Conservation (phyloP, 1,140 invertebrate species). For the Megalopta genalis region DNA sequence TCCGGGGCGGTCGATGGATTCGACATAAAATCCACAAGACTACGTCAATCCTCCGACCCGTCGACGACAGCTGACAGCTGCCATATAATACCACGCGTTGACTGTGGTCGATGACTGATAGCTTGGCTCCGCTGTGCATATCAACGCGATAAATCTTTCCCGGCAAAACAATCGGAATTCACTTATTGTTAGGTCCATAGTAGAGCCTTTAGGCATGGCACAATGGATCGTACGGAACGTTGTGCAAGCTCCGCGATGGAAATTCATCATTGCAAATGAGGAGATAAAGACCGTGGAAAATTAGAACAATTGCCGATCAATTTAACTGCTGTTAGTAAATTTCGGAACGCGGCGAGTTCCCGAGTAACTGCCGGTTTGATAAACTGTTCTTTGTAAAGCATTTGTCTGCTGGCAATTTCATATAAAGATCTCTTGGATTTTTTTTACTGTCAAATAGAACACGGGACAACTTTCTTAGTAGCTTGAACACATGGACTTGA, state of each 20-base stretch:
- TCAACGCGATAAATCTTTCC: conserved; percentile 2
- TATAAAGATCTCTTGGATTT: neutral
- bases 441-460: too few relatives aligned
- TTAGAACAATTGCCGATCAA: neutral
- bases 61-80: conserved; percentile 5
- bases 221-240: neutral
- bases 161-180: conserved; percentile 3
- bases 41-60: neutral
- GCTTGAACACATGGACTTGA: too few relatives aligned
- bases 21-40: neutral
- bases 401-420: neutral
- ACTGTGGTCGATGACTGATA: neutral
- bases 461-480: too few relatives aligned
- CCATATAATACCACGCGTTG: neutral
- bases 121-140: neutral
- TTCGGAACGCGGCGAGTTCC: neutral
- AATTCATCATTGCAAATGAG: neutral
- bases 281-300: conserved; percentile 1
- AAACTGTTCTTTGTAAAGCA: neutral
- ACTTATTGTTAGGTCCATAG: neutral
- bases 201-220: neutral
- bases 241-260: neutral
- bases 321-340: neutral
- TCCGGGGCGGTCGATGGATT: neutral
- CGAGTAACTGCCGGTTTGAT: neutral